Evolutionary conservation across 2,113 vertebrate species (phyloP).

Genomic region (Vireo altiloquus): DNA sequence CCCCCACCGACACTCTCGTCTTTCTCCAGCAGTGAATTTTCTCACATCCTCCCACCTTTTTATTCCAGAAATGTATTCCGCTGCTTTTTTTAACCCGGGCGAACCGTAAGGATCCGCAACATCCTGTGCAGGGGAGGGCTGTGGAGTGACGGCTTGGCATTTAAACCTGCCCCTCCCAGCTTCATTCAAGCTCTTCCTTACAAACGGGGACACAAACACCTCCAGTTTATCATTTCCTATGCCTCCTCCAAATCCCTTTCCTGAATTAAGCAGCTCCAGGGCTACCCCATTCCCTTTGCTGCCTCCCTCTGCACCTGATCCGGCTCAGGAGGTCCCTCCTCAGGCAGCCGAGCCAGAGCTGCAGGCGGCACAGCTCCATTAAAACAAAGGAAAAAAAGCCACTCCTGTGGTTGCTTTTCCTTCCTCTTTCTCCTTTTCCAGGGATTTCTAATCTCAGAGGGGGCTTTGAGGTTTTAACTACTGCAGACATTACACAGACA

Average conservation of each 20-base stretch:
- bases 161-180: neutral
- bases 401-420: neutral
- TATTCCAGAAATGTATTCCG: neutral
- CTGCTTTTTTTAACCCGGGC: neutral
- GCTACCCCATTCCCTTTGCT: neutral
- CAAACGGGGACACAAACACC: neutral
- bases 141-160: neutral
- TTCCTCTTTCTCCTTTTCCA: neutral
- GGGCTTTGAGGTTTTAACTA: neutral
- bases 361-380: neutral
- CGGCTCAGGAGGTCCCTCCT: neutral
- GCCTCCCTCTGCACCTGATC: neutral
- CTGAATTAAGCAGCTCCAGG: neutral
- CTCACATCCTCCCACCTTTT: conserved; percentile 38
- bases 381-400: neutral
- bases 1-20: neutral
- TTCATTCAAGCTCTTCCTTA: neutral
- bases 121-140: neutral
- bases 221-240: neutral
- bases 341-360: neutral
- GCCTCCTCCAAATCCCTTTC: neutral
- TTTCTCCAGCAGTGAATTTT: neutral
- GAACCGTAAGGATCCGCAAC: neutral
- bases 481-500: neutral
- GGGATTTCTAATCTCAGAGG: neutral